Evolutionary conservation across 2,797 vertebrate genomes (phyloP).

Genomic region (Pseudopleuronectes americanus): DNA sequence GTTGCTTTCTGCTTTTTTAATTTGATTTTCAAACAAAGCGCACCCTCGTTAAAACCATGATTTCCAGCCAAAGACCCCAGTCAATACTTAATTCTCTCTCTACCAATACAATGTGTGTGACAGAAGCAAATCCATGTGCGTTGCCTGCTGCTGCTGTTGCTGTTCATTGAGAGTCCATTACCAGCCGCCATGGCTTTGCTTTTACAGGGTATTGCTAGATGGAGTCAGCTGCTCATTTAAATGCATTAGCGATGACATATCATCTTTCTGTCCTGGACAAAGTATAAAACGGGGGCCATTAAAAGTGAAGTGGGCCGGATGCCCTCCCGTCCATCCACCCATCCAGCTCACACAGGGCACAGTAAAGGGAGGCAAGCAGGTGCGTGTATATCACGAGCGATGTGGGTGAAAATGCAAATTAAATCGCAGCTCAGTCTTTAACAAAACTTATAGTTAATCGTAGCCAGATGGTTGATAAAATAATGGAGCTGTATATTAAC

Average conservation of each 20-base stretch:
- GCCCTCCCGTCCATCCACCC: slow-evolving; percentile 31
- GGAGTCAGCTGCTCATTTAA: slow-evolving; percentile 59
- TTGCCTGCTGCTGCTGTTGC: slow-evolving; percentile 11
- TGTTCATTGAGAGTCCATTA: slow-evolving; percentile 59
- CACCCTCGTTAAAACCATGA: background rate
- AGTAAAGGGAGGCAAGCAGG: slow-evolving; percentile 1
- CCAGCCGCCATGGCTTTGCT: slow-evolving; percentile 42
- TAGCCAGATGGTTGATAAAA: slow-evolving; percentile 6
- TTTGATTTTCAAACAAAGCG: background rate
- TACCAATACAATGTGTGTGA: slow-evolving; percentile 16
- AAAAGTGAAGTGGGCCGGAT: slow-evolving; percentile 50
- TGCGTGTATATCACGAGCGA: slow-evolving; percentile 9
- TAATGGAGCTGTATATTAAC: background rate
- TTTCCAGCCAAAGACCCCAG: slow-evolving; percentile 9
- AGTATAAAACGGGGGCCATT: slow-evolving; percentile 55
- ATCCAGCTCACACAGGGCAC: no score
- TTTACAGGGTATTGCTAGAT: slow-evolving; percentile 47
- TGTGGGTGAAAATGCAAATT: slow-evolving; percentile 27
- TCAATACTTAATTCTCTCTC: background rate
- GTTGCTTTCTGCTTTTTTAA: no score
- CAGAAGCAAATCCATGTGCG: slow-evolving; percentile 28
- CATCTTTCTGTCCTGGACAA: slow-evolving; percentile 59
- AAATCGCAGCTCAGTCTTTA: slow-evolving; percentile 8
- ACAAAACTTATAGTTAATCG: slow-evolving; percentile 24
- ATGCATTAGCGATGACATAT: slow-evolving; percentile 69